Evolutionary conservation across 2,113 vertebrate species (phyloP), one percentile per base, ranked within the genome.

Genomic region (Macrotis lagotis): DNA sequence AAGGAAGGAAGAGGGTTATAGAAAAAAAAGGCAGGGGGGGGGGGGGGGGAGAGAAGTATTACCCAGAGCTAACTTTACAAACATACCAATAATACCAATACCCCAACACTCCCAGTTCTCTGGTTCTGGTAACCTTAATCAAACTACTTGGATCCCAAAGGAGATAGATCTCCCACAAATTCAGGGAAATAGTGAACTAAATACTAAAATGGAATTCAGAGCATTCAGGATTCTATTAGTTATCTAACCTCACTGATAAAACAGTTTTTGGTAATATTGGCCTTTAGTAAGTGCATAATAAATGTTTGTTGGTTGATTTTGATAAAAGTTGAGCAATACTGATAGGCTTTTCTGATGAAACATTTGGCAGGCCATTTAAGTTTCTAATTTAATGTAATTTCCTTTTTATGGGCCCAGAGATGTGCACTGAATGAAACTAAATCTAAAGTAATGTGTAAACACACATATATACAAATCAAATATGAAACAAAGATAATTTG

Each of bases 311-410:
- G 74, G 44, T 83, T 44, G 19, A 83, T 83, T 83, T 83, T 16
- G 19, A 83, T 83, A 44, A 19, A 83, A 83, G 6, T 19, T 83
- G 66, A 83, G 66, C 37, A 83, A 83, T n/a, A 83, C 2, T 83
- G 66, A 50, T 91, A 94, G 93, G 0, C 53, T 88, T 91, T 92
- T 91, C 49, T 91, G 92, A 95, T 74, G 94, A 91, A 96, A 90
- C 24, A 3, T 95, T 51, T 92, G 25, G 37, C 48, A 48, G 51
- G 28, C 95, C 48, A 88, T 59, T 93, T 91, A 55, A 91, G 52
- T 11, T 96, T 93, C 5, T 52, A 94, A 83, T 83, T 83, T 83
- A 83, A 2, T 44, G 44, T 83, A 83, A 83, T 28, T 93, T 25
- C 94, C 66, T 91, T 95, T 90, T 91, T 92, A 66, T 93, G 49